Evolutionary conservation across 2,888 invertebrate species (phyloP), one percentile per base, ranked within the genome.

Genomic region (Cataglyphis rosenhaueri): DNA sequence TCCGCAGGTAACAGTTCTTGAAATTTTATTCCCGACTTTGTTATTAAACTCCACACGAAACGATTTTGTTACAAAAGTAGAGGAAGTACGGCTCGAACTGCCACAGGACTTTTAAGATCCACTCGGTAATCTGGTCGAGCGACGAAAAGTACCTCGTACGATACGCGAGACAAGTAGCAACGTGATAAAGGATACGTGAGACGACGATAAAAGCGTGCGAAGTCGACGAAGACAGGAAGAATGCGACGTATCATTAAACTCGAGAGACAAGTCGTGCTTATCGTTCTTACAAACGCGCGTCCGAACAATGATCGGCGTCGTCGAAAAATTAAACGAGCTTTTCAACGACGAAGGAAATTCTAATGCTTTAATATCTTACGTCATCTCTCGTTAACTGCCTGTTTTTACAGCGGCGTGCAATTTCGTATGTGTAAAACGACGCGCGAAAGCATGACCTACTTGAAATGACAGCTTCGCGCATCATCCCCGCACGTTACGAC

Each of bases 161-260:
- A 41, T 66, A 57, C 55, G 21, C 65, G 66, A 15, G 32, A 55
- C 55, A 41, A 76, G 76, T 41, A 25, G 66, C 55, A 57, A 70
- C 59, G 59, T 70, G 71, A 79, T 79, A 79, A 79, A 79, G 59
- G 59, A 79, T 70, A 79, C 18, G 35, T 59, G 71, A 79, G 78
- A 70, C 78, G 44, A 18, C 76, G 68, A 52, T 52, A 52, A 52
- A 66, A 41, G 76, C 68, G 68, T 76, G 68, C 66, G 66, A 76
- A 76, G 76, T 76, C 29, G 41, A 29, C 55, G 68, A n/a, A n/a
- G n/a, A 79, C 44, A 79, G 71, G 25, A 70, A 65, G 44, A 59
- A 71, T 25, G 59, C 55, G 35, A 70, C 41, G 38, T 76, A 57
- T 76, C 66, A 57, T 76, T 76, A 66, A 76, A 76, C 66, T 76